A percentile compares a stretch with the other conserved stretches of the same genome.
Evolutionary conservation across 2,113 vertebrate species (phyloP).

Genomic region (Laticauda laticaudata): DNA sequence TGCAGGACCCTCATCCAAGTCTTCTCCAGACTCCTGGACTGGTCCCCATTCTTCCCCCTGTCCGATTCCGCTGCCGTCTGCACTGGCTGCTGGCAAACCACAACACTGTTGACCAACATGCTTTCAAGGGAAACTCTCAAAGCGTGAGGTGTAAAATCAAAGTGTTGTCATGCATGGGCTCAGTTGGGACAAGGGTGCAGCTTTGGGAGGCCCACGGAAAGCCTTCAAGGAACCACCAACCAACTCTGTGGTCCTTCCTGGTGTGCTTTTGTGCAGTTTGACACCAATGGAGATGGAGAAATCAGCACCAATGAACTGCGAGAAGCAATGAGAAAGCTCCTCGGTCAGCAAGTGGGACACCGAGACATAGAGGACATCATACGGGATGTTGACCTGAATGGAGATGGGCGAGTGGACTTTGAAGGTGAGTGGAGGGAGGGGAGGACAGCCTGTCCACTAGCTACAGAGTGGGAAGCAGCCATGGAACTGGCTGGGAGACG

Average conservation of each 20-base stretch:
- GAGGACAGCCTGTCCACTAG: not conserved
- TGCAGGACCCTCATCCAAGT: no score
- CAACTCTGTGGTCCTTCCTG: not conserved
- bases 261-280: conserved; percentile 77
- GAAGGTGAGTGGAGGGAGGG: conserved; percentile 80
- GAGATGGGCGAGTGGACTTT: conserved; percentile 95
- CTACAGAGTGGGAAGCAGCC: not conserved
- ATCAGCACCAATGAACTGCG: conserved; percentile 93
- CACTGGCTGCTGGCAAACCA: no score
- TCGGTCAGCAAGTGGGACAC: conserved; percentile 94
- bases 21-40: no score
- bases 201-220: not conserved
- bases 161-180: not conserved
- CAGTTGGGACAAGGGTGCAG: not conserved
- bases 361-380: conserved; percentile 96
- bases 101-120: not conserved
- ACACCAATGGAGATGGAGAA: conserved; percentile 94
- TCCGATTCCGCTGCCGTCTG: no score
- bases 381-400: conserved; percentile 94
- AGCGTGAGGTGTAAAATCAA: not conserved
- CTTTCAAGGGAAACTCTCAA: not conserved
- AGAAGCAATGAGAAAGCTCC: conserved; percentile 96
- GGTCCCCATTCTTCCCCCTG: no score
- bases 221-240: not conserved
- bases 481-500: not conserved